These are phyloP conservation scores for Sinocyclocheilus anshuiensis DNA, from an alignment of 2,113 vertebrate species.

Conservation along the genomic window DNA sequence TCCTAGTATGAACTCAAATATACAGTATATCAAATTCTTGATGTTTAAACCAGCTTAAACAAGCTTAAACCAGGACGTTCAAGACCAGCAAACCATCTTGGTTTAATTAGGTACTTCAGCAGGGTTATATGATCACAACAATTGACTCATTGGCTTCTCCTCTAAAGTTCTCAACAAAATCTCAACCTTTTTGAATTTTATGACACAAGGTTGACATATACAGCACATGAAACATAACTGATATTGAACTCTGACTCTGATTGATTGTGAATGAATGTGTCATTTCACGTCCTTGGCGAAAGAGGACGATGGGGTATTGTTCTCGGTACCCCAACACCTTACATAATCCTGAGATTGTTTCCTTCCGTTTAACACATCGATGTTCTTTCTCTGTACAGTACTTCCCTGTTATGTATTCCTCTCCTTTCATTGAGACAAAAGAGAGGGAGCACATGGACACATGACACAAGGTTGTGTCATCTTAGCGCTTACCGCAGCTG, in stretches of 20 bases:
- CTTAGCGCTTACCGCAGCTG: not conserved
- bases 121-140: not conserved
- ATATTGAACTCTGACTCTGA: not conserved
- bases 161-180: too few relatives aligned
- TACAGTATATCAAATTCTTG: too few relatives aligned
- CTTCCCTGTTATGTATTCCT: not conserved
- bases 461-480: slow-evolving; percentile 1
- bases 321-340: slow-evolving; percentile 17
- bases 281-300: slow-evolving; percentile 34
- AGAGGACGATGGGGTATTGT: slow-evolving; percentile 58
- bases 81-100: not conserved
- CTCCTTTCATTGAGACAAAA: not conserved
- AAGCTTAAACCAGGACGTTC: not conserved
- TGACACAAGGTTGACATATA: not conserved
- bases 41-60: too few relatives aligned
- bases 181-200: not conserved
- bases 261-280: slow-evolving; percentile 56
- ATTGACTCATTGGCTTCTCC: not conserved
- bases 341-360: slow-evolving; percentile 53
- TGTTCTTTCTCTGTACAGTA: not conserved
- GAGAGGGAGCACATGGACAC: not conserved
- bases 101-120: not conserved
- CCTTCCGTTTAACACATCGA: not conserved
- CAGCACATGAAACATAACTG: not conserved
- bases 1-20: too few relatives aligned